These are phyloP conservation scores for Ariolimax columbianus DNA, from an alignment of 2,888 invertebrate species.

Conservation along the genomic window DNA sequence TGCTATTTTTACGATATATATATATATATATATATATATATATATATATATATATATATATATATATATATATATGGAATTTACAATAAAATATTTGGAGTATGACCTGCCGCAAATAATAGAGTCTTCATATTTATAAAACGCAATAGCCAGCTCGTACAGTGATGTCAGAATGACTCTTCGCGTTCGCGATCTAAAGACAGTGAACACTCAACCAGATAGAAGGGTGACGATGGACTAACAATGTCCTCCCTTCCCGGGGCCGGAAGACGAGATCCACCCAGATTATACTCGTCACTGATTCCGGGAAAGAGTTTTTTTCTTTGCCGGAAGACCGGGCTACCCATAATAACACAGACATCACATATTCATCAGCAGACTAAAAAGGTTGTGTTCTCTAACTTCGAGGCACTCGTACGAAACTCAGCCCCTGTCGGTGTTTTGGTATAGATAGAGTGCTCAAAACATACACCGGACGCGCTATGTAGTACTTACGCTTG, in stretches of 20 bases:
- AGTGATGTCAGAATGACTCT: neutral
- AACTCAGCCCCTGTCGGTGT: neutral
- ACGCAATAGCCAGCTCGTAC: neutral
- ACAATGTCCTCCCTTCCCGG: neutral
- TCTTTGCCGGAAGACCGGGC: neutral
- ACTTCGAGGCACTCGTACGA: neutral
- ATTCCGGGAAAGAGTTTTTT: neutral
- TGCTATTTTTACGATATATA: too few relatives aligned
- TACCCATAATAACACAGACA: neutral
- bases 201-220: neutral
- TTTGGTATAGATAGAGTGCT: neutral
- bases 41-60: too few relatives aligned
- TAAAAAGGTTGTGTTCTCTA: neutral
- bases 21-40: too few relatives aligned
- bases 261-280: neutral
- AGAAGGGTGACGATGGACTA: neutral
- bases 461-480: neutral
- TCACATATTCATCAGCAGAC: neutral
- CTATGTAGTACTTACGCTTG: neutral
- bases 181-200: neutral
- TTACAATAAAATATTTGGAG: too few relatives aligned
- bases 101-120: too few relatives aligned
- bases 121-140: too few relatives aligned
- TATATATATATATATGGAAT: too few relatives aligned
- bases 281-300: conserved; percentile 6